These are phyloP conservation scores for Mustela erminea DNA, from an alignment of 2,797 vertebrate genomes.

Conservation along the genomic window DNA sequence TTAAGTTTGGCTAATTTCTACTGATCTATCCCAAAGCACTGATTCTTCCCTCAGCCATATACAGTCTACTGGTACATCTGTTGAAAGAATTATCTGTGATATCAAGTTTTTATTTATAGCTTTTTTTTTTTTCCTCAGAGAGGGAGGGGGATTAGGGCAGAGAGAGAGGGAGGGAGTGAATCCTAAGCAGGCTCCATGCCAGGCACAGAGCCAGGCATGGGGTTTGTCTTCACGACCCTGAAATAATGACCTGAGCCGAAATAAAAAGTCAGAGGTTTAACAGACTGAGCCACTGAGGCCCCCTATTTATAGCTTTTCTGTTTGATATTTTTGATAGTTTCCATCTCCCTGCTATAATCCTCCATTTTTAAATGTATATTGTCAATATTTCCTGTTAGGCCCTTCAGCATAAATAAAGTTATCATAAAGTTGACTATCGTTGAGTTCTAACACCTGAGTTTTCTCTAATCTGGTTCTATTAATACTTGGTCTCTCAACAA, in stretches of 20 bases:
- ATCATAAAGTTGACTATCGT: background rate
- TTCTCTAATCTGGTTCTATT: background rate
- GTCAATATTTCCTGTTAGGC: background rate
- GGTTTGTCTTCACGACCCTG: background rate
- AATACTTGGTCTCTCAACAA: background rate
- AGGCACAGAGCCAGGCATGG: background rate
- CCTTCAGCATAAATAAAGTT: constrained; percentile 11
- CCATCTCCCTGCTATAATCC: background rate
- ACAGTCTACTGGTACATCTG: background rate
- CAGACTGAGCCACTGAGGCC: background rate
- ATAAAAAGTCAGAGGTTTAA: background rate
- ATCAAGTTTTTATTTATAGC: constrained; percentile 5
- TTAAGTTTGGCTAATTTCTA: background rate
- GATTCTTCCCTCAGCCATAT: background rate
- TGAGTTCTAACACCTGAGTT: background rate
- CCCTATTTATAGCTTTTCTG: background rate
- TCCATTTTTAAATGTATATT: background rate
- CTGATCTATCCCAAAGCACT: background rate
- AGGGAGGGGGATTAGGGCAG: background rate
- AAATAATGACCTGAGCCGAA: background rate
- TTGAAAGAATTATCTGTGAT: constrained; percentile 28
- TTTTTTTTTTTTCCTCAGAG: background rate
- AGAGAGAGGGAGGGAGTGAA: background rate
- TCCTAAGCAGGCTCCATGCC: background rate
- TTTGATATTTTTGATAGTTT: background rate